Conservation (phyloP, 2,888 invertebrate species). For the Odontocolon sp. region DNA sequence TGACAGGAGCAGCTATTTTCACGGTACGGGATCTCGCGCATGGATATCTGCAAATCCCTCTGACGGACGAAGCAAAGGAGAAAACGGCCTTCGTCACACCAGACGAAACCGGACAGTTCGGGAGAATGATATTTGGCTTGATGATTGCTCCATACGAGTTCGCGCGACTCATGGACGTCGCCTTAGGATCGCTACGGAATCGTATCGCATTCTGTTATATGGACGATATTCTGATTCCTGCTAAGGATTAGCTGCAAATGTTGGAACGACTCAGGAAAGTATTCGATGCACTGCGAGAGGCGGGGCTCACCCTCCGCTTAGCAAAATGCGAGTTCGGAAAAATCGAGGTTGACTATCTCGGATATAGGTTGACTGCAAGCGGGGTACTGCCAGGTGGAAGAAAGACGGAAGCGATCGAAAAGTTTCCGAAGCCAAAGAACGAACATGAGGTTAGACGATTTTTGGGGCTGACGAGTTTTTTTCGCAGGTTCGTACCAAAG, state of each 20-base stretch:
- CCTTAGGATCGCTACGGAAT: no score
- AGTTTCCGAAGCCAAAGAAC: slow-evolving; percentile 25
- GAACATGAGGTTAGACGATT: slow-evolving; percentile 41
- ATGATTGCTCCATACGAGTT: no score
- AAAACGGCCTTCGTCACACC: no score
- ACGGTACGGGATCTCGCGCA: no score
- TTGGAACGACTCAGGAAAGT: slow-evolving; percentile 61
- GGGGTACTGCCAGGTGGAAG: slow-evolving; percentile 46
- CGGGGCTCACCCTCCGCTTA: slow-evolving; percentile 68
- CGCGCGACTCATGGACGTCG: no score
- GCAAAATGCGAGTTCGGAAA: slow-evolving; percentile 68
- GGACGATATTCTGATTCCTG: slow-evolving; percentile 16
- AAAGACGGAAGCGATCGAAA: slow-evolving; percentile 61
- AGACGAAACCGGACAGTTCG: no score
- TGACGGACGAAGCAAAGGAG: no score
- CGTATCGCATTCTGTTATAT: no score
- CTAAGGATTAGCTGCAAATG: slow-evolving; percentile 63
- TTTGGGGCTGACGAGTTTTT: slow-evolving; percentile 26
- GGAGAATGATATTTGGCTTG: no score
- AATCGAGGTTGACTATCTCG: slow-evolving; percentile 67
- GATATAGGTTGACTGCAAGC: slow-evolving; percentile 59
- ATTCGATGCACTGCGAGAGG: slow-evolving; percentile 61
- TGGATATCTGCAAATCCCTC: no score
- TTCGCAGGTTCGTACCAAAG: slow-evolving; percentile 34
- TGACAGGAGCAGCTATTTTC: no score